A percentile compares a stretch with the other conserved stretches of the same genome.
These are phyloP conservation scores for Drosophila bocki DNA, from an alignment of 1,140 invertebrate genomes.

Conservation along the genomic window DNA sequence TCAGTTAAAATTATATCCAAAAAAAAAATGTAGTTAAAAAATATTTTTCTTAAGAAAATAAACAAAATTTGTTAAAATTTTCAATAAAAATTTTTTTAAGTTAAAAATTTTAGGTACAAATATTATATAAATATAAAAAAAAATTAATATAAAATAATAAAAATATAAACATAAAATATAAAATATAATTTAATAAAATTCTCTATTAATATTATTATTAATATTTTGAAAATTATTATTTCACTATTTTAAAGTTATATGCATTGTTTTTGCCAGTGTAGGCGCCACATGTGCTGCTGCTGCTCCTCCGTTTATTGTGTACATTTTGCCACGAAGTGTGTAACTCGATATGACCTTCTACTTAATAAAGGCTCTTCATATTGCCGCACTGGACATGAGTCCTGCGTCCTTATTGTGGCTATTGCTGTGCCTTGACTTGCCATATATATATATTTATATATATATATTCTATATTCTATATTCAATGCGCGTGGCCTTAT, in stretches of 20 bases:
- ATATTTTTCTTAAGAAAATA: not conserved
- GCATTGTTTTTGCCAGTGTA: not conserved
- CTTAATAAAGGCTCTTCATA: conserved; percentile 73
- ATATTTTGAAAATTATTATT: not conserved
- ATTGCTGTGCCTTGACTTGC: conserved; percentile 2
- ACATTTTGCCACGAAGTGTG: conserved; percentile 56
- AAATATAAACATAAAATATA: no score
- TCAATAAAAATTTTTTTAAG: no score
- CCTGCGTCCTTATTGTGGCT: conserved; percentile 23
- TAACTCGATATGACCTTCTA: conserved; percentile 74
- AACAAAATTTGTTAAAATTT: no score
- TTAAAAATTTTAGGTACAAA: no score
- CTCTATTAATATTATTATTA: no score
- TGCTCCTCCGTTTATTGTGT: conserved; percentile 5
- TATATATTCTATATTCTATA: conserved; percentile 38
- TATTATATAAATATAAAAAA: no score
- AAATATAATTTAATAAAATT: no score
- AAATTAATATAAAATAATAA: no score
- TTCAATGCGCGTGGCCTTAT: conserved; percentile 47
- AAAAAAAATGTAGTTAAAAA: not conserved
- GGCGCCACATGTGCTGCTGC: conserved; percentile 21
- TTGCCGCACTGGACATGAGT: conserved; percentile 46
- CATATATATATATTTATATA: conserved; percentile 9
- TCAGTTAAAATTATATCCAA: no score
- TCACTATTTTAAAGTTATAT: no score